Conservation (phyloP, 2,888 invertebrate genomes). For the Tyria jacobaeae region DNA sequence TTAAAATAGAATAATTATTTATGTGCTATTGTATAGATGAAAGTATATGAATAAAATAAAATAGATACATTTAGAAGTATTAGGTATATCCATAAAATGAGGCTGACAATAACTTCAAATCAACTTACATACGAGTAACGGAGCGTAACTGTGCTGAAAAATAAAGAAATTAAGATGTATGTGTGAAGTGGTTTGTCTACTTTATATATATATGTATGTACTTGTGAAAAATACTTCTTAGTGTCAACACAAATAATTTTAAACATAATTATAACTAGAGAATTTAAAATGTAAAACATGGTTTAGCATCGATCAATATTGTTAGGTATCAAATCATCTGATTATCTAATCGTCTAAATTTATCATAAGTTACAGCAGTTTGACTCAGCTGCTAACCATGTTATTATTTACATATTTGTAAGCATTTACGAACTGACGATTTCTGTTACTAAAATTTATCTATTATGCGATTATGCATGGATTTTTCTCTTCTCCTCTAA, state of each 20-base stretch:
- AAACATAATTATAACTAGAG: background rate
- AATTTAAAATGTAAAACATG: background rate
- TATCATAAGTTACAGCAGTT: no score
- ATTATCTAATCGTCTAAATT: no score
- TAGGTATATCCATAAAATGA: constrained; percentile 46
- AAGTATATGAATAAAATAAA: constrained; percentile 61
- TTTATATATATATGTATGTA: background rate
- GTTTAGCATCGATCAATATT: background rate
- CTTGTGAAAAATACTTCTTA: background rate
- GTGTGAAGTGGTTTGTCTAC: background rate
- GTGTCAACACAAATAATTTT: background rate
- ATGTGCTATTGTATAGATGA: constrained; percentile 75
- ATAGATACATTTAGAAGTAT: constrained; percentile 63
- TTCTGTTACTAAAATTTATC: no score
- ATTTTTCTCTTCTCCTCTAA: no score
- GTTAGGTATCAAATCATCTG: no score
- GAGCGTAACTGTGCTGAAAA: no score
- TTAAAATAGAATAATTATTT: constrained; percentile 70
- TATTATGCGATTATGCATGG: no score
- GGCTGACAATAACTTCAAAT: constrained; percentile 48
- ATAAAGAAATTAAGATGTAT: no score
- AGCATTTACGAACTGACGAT: no score
- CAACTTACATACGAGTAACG: background rate
- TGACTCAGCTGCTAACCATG: no score
- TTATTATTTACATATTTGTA: no score